Percentiles rank a stretch among this genome's conserved stretches.
Evolutionary conservation across 2,888 invertebrate species (phyloP).

Genomic region (Scaptomyza polygonia): DNA sequence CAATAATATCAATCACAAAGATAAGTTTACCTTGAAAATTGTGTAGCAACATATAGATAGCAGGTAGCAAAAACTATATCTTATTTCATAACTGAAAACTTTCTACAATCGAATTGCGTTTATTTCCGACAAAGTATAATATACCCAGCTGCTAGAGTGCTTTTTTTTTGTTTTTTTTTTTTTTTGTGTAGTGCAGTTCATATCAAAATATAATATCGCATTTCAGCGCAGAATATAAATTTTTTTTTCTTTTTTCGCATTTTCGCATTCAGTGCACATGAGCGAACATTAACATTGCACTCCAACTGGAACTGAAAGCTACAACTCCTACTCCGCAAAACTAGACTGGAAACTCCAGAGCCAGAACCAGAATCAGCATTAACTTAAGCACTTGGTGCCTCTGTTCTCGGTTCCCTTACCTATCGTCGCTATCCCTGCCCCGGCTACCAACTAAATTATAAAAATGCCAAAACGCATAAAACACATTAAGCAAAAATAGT

Average conservation of each 20-base stretch:
- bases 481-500: slow-evolving; percentile 59
- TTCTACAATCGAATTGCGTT: slow-evolving; percentile 19
- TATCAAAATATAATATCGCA: slow-evolving; percentile 59
- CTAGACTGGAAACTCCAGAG: slow-evolving; percentile 15
- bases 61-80: slow-evolving; percentile 2
- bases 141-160: slow-evolving; percentile 22
- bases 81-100: slow-evolving; percentile 13
- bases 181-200: slow-evolving; percentile 8
- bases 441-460: slow-evolving; percentile 73
- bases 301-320: slow-evolving; percentile 13
- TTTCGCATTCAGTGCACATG: slow-evolving; percentile 75
- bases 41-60: slow-evolving; percentile 1
- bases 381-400: slow-evolving; percentile 16
- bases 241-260: slow-evolving; percentile 51
- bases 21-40: slow-evolving; percentile 18
- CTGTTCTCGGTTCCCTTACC: neutral
- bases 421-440: neutral
- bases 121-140: slow-evolving; percentile 14
- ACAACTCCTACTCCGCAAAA: slow-evolving; percentile 11
- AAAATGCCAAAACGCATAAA: slow-evolving; percentile 75
- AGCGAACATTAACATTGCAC: slow-evolving; percentile 55
- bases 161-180: neutral
- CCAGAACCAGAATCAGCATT: slow-evolving; percentile 20
- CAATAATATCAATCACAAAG: slow-evolving; percentile 13
- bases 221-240: slow-evolving; percentile 58